Evolutionary conservation across 2,888 invertebrate genomes (phyloP), one percentile per base, ranked within the genome.

Genomic region (Zhengitettix transpicula): DNA sequence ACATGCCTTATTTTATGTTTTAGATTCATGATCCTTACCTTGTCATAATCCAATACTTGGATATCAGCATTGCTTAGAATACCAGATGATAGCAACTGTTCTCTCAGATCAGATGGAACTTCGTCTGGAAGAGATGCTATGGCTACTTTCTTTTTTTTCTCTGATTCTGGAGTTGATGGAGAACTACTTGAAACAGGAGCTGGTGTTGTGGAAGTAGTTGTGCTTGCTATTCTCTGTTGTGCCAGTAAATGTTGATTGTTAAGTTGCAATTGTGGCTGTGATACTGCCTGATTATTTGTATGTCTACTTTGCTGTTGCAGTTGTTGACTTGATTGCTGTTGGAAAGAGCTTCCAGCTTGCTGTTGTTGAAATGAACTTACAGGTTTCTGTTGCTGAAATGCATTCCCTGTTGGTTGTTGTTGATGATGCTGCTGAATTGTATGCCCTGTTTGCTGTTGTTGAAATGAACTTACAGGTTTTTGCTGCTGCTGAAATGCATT

Each of bases 41-140:
- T 90, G 68, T 91, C 90, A 67, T 91, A 91, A 73, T 91, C 90
- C 61, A 91, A 74, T 56, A 92, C 81, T 65, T 91, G 90, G 62
- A 92, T 91, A 67, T 91, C 88, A 54, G 91, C 91, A 68, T 91
- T 89, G 66, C 87, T 86, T 59, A 92, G 75, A 66, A 92, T 91
- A 51, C 92, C 92, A 0, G 91, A 91, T 56, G 87, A 84, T 55
- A 91, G 73, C 9, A 92, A 74, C 68, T 92, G 91, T 69, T 89
- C 81, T 52, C 90, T 79, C 55, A 92, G 77, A 67, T 92, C 91
- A 65, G 89, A 90, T 8, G 92, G 92, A 9, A 91, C 90, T 76
- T 92, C 91, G 67, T 89, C 90, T 12, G 92, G 92, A 53, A 92
- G 67, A 56, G 72, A 73, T 1, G 75, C 75, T 9, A 76, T 64